These are phyloP conservation scores for Notiomystis cincta DNA, from an alignment of 2,113 vertebrate species.

Conservation along the genomic window DNA sequence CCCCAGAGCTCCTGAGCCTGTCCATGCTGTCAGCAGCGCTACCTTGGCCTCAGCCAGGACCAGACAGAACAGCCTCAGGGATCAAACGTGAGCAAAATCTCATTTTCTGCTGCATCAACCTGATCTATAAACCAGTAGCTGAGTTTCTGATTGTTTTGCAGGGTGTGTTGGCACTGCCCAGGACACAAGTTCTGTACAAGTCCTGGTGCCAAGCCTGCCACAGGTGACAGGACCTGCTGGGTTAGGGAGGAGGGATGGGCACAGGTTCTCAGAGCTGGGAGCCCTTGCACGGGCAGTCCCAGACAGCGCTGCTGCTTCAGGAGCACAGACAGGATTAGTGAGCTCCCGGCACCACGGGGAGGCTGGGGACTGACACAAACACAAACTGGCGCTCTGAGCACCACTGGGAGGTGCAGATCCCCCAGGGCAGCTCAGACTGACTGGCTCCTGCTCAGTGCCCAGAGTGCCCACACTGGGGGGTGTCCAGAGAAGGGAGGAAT, in stretches of 20 bases:
- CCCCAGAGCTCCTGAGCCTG: background rate
- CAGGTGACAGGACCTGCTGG: background rate
- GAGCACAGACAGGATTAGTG: background rate
- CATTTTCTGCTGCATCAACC: background rate
- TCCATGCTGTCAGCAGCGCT: background rate
- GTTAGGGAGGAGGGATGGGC: background rate
- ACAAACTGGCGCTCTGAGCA: background rate
- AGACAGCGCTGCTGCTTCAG: accelerated
- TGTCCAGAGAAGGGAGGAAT: background rate
- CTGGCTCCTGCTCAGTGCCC: background rate
- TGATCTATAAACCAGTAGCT: background rate
- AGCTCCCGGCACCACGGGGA: background rate
- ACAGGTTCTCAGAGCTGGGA: background rate
- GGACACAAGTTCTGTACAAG: background rate
- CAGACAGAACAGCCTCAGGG: background rate
- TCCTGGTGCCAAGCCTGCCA: background rate
- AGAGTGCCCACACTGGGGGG: background rate
- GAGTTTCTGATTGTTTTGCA: background rate
- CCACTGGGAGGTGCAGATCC: background rate
- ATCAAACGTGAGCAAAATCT: background rate
- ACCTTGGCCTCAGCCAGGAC: background rate
- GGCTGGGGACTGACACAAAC: too few relatives aligned
- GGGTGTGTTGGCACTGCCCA: background rate
- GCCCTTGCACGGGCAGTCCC: background rate
- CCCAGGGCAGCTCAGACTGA: background rate